Evolutionary conservation across 2,797 vertebrate species (phyloP).

Genomic region (Dallia pectoralis): DNA sequence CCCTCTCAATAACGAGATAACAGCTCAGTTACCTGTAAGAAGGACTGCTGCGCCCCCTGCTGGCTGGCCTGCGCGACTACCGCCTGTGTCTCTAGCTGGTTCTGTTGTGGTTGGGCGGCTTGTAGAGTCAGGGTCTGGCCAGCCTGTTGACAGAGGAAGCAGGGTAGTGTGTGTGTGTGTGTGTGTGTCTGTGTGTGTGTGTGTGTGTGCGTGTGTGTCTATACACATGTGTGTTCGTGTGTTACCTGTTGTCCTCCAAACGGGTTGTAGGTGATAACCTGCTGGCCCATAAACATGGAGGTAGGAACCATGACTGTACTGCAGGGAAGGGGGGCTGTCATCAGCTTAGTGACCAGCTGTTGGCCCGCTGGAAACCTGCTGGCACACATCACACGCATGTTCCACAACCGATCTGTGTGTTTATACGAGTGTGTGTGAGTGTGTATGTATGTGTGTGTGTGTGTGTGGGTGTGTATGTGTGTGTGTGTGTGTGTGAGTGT

Average conservation of each 20-base stretch:
- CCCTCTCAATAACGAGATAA: too few relatives aligned
- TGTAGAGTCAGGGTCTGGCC: slow-evolving; percentile 84
- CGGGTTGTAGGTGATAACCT: slow-evolving; percentile 91
- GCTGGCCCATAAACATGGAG: slow-evolving; percentile 98
- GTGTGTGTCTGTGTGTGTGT: not conserved
- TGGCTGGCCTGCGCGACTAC: slow-evolving; percentile 68
- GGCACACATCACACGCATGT: too few relatives aligned
- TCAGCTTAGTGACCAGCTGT: slow-evolving; percentile 94
- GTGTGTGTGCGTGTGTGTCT: not conserved
- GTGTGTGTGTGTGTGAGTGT: not conserved
- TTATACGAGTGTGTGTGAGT: not conserved
- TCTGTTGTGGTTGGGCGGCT: slow-evolving; percentile 63
- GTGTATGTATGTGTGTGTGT: not conserved
- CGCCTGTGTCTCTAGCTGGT: slow-evolving; percentile 61
- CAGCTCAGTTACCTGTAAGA: slow-evolving; percentile 89
- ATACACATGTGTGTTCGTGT: not conserved
- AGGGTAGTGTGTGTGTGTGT: not conserved
- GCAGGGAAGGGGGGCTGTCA: slow-evolving; percentile 91
- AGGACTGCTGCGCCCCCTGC: slow-evolving; percentile 77
- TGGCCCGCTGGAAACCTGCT: slow-evolving; percentile 95
- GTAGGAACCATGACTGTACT: slow-evolving; percentile 97
- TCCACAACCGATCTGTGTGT: not conserved
- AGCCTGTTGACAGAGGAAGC: slow-evolving; percentile 64
- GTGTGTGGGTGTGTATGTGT: not conserved
- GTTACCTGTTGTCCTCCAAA: slow-evolving; percentile 70